Conservation (phyloP, 2,888 invertebrate species). For the Pterostichus madidus region DNA sequence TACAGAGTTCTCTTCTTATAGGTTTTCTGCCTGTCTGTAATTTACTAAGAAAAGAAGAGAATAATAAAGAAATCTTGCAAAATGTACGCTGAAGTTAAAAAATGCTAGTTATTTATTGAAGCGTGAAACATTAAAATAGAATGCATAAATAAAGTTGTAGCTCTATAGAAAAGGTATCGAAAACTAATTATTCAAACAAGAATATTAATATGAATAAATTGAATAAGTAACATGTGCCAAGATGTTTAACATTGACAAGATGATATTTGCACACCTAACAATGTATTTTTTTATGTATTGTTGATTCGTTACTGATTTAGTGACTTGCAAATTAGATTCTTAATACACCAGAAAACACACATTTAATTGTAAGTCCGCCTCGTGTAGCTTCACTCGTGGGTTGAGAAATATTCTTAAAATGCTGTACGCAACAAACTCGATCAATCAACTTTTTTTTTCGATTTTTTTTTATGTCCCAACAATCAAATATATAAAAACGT, state of each 20-base stretch:
- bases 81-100: no score
- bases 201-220: conserved; percentile 20
- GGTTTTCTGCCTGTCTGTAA: no score
- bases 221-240: conserved; percentile 3
- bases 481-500: conserved; percentile 29
- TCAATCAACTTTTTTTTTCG: conserved; percentile 47
- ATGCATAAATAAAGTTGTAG: conserved; percentile 19
- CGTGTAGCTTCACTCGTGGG: conserved; percentile 37
- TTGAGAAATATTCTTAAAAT: conserved; percentile 44
- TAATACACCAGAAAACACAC: conserved; percentile 58
- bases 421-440: conserved; percentile 41
- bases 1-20: no score
- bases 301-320: conserved; percentile 10
- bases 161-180: neutral
- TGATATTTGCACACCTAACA: conserved; percentile 5
- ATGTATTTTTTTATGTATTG: neutral
- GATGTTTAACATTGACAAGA: conserved; percentile 12
- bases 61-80: no score
- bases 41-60: no score
- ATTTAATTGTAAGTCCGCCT: conserved; percentile 56
- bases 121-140: no score
- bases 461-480: conserved; percentile 25
- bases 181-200: conserved; percentile 14
- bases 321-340: conserved; percentile 56
- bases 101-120: no score